Conservation (phyloP, 2,888 invertebrate species). For the Phortica magna region DNA sequence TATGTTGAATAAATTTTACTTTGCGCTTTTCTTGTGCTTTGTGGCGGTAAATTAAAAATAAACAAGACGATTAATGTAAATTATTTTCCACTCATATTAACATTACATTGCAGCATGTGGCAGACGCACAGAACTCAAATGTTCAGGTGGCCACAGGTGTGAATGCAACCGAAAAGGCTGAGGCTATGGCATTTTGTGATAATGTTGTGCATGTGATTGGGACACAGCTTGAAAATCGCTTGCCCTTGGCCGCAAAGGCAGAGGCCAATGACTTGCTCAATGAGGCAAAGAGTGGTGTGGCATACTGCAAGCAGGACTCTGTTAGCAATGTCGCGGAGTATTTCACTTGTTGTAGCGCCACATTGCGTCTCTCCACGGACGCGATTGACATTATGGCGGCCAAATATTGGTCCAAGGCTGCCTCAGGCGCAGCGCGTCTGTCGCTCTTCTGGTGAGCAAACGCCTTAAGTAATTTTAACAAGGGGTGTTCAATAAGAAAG, state of each 20-base stretch:
- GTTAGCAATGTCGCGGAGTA: conserved; percentile 42
- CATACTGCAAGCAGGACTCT: conserved; percentile 41
- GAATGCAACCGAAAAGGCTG: conserved; percentile 7
- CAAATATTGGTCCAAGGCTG: background rate
- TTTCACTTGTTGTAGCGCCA: conserved; percentile 44
- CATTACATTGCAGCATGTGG: background rate
- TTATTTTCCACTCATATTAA: background rate
- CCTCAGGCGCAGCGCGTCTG: conserved; percentile 15
- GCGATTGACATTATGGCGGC: conserved; percentile 27
- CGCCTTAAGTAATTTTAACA: too few species aligned
- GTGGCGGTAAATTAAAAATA: background rate
- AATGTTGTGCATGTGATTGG: conserved; percentile 33
- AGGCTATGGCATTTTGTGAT: conserved; percentile 43
- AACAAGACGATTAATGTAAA: background rate
- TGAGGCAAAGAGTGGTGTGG: conserved; percentile 36
- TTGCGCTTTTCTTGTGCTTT: background rate
- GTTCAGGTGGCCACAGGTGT: background rate
- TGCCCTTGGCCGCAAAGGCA: conserved; percentile 38
- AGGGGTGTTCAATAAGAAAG: too few species aligned
- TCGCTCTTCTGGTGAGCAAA: conserved; percentile 40
- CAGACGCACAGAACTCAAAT: background rate
- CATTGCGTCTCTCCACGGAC: conserved; percentile 41
- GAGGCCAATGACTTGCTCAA: conserved; percentile 44
- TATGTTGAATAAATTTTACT: background rate
- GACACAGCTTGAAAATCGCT: conserved; percentile 38